Percentiles rank a stretch among this genome's conserved stretches.
phyloP scores from a whole-genome alignment of 2,888 invertebrate species.

The Lochmaea crataegi region DNA sequence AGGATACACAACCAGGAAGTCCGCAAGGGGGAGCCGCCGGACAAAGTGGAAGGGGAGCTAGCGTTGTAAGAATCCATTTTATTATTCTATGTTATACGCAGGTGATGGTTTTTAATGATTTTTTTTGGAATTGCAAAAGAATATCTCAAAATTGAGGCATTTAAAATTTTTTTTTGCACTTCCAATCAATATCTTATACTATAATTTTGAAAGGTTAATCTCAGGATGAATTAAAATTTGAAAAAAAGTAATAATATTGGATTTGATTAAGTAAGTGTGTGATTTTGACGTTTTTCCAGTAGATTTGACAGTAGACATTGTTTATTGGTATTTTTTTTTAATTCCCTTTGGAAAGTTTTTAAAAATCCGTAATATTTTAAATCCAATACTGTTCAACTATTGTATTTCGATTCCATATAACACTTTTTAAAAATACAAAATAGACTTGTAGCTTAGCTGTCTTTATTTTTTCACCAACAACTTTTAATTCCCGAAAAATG shows the following conservation, averaged over 20 bases:
- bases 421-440: background rate
- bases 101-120: too few relatives aligned
- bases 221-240: background rate
- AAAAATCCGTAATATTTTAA: background rate
- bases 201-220: too few relatives aligned
- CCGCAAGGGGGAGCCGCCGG: slow-evolving; percentile 79
- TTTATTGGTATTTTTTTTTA: background rate
- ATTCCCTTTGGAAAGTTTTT: too few relatives aligned
- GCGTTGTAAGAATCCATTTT: slow-evolving; percentile 76
- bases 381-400: background rate
- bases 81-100: background rate
- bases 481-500: background rate
- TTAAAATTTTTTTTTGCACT: background rate
- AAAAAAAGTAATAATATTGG: background rate
- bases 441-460: background rate
- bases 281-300: background rate
- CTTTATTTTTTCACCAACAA: background rate
- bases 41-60: slow-evolving; percentile 87
- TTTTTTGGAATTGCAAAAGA: too few relatives aligned
- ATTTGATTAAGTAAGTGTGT: background rate
- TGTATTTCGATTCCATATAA: background rate
- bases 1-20: slow-evolving; percentile 70
- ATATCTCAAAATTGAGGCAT: too few relatives aligned
- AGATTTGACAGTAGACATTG: background rate
- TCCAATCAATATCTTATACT: background rate